phyloP scores from a whole-genome alignment of 2,888 invertebrate genomes.

The Augiades crinisus region DNA sequence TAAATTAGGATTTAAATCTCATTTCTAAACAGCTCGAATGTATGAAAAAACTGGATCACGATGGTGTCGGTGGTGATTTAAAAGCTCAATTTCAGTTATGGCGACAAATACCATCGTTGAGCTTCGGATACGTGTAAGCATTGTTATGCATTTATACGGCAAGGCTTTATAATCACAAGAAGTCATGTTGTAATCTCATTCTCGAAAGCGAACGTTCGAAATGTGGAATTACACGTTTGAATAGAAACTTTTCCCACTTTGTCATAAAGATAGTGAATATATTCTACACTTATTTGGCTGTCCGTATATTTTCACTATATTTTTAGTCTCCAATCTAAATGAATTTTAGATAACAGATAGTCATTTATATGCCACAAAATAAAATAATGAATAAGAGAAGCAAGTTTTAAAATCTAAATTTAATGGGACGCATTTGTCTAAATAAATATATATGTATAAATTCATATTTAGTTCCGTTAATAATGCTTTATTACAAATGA shows the following conservation, averaged over 20 bases:
- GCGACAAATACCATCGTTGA: constrained; percentile 34
- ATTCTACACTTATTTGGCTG: constrained; percentile 43
- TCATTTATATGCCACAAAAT: too few relatives aligned
- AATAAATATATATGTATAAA: too few relatives aligned
- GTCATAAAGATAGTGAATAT: neutral
- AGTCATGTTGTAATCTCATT: constrained; percentile 10
- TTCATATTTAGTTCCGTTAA: too few relatives aligned
- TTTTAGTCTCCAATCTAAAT: constrained; percentile 59
- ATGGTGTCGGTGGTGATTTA: constrained; percentile 30
- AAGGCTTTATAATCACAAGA: constrained; percentile 5
- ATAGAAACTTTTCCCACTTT: neutral
- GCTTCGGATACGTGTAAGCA: neutral
- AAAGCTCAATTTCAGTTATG: constrained; percentile 37
- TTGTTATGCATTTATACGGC: constrained; percentile 19
- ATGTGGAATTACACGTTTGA: neutral
- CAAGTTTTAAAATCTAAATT: constrained; percentile 63
- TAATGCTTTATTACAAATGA: neutral
- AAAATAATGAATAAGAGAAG: constrained; percentile 54
- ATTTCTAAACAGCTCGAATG: constrained; percentile 37
- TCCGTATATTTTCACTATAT: constrained; percentile 57
- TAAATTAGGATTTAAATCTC: constrained; percentile 52
- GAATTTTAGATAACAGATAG: constrained; percentile 71
- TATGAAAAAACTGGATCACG: constrained; percentile 47
- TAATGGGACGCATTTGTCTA: too few relatives aligned
- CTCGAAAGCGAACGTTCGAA: constrained; percentile 7